Base-by-base conservation (phyloP, 2,888 invertebrate genomes). In the Andrena hattorfiana region DNA sequence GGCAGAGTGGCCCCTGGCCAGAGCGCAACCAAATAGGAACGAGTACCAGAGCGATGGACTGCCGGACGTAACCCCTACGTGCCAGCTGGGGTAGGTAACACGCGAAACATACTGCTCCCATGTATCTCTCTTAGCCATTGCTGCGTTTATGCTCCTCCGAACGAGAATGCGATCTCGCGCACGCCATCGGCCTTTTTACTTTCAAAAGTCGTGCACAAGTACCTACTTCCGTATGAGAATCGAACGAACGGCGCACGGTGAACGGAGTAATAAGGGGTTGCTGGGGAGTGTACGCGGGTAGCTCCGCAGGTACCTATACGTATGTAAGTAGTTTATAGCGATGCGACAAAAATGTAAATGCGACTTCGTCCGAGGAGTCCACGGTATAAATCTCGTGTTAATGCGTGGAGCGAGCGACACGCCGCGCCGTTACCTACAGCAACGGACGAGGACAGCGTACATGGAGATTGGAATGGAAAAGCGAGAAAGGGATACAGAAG, bases 1-100 rank as follows among this genome's bases (percentile, higher is more conserved):
- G 77, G 77, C 85, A 81, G 80, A 83, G 87, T 84, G 10, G 42
- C 42, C 3, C 42, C 13, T 42, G 42, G 54, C 20, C 54, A 89
- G 42, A 16, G 83, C 87, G 88, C 89, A 90, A 90, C 88, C 86
- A 87, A 88, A 90, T 35, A 10, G 35, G 10, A 87, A 91, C 91
- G 93, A 93, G 93, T 93, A 93, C 93, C 92, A 93, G 93, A 93
- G 93, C 93, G 93, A 94, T 94, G 93, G 94, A 93, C 93, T 93
- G 92, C 93, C 93, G 94, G 93, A 94, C 93, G 93, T 91, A 93
- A 91, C 92, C 91, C 91, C 92, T 93, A 93, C 93, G 93, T 93
- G 93, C 93, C 90, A 91, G 91, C 91, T 91, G 92, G 90, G 91
- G 91, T 91, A 91, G 93, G 93, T 92, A 94, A 93, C 93, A 92